Evolutionary conservation across 2,888 invertebrate species (phyloP), one percentile per base, ranked within the genome.

Genomic region (Agrotis exclamationis): DNA sequence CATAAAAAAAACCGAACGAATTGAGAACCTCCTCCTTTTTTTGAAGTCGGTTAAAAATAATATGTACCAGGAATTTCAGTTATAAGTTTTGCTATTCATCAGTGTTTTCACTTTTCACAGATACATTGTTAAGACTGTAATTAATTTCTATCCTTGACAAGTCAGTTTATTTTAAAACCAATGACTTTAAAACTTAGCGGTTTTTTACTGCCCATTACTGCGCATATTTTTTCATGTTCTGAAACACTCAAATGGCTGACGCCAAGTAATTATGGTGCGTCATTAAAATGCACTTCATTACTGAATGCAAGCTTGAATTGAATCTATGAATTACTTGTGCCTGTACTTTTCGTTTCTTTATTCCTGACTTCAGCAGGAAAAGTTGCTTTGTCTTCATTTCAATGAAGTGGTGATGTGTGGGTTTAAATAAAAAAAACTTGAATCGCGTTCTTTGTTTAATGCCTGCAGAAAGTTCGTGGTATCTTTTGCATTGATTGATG

Each of bases 201-300:
- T 13, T 20, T 63, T 76, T 63, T 39, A 53, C 48, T 22, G 22
- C 24, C 18, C 63, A 70, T 77, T 82, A 70, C 18, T 13, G 72
- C 33, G 20, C 58, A 69, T 56, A 50, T 53, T 64, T 70, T 82
- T 64, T 80, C 59, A 60, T 57, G 51, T 70, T 54, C 53, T 64
- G 57, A 24, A 58, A 70, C 33, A 81, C 70, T 78, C 44, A 79
- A 78, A 63, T 71, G 63, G 13, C 56, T 16, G 45, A 28, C 45
- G 44, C 45, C 11, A 56, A 62, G 62, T 77, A 76, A 82, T 78
- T 60, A 64, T 7, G 20, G 53, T 60, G 48, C 63, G 64, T 64
- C 83, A 82, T 78, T 78, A 78, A 78, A 82, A 78, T 78, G 53
- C 57, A 64, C 53, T 79, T 79, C 64, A 65, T 78, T 78, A 65